Evolutionary conservation across 2,888 invertebrate species (phyloP), one percentile per base, ranked within the genome.

Genomic region (Xestia rhomboidea): DNA sequence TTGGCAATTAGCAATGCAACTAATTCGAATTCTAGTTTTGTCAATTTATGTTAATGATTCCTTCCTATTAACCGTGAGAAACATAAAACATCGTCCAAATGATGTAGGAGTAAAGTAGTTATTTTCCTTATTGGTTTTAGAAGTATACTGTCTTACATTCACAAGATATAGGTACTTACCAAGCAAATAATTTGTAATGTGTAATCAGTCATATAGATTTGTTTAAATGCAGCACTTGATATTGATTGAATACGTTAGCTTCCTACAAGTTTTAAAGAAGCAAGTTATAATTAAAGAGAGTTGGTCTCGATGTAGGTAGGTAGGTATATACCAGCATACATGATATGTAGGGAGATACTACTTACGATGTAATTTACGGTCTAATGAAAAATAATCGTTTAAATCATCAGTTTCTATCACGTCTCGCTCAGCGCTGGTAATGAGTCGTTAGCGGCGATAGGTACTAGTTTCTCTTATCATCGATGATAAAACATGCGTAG

Each of bases 401-500:
- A 72, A 73, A 82, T 76, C 73, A 80, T 80, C 83, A 82, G 76
- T 81, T 83, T 83, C 78, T 82, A 89, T 89, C 90, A 89, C 83
- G 89, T 89, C 84, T 89, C 88, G 81, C 87, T 76, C 82, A 80
- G 78, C 67, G 76, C 71, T 69, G 68, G 91, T 94, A 94, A 95
- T 93, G 91, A 93, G 92, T 92, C 90, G 92, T 94, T 92, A 92
- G 90, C 86, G 54, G 89, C 87, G 91, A 92, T 92, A 91, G 92
- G 91, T 90, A 92, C 92, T 91, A 93, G 94, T 95, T 95, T 96
- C 95, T 95, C 95, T 96, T 96, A 96, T 96, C 96, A 94, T 83
- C 88, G 91, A 95, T 95, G 95, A 95, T 95, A 96, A 95, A 95
- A 94, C 95, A 94, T 95, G 94, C 95, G 94, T 95, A 92, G 93